A percentile compares a stretch with the other conserved stretches of the same genome.
phyloP scores from a whole-genome alignment of 2,888 invertebrate species.

The Tenodera sinensis region DNA sequence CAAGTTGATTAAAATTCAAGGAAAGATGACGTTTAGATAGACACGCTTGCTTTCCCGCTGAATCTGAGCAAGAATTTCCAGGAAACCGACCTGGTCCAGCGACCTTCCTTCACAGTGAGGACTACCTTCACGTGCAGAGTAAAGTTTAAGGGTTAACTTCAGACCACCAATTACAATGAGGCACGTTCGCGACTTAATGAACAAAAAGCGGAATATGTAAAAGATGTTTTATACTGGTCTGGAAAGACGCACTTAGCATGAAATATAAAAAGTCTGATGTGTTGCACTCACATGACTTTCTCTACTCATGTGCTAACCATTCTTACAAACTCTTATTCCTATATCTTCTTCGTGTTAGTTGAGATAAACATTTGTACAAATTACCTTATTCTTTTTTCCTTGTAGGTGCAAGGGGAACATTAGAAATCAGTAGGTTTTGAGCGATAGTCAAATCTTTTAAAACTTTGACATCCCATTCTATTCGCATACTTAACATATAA shows the following conservation, averaged over 20 bases:
- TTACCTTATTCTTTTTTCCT: too few relatives aligned
- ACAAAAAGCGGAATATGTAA: neutral
- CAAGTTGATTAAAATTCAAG: conserved; percentile 30
- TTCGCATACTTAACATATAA: too few relatives aligned
- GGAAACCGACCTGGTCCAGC: neutral
- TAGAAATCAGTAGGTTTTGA: too few relatives aligned
- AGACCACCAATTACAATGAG: neutral
- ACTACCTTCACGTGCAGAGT: neutral
- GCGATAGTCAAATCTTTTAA: too few relatives aligned
- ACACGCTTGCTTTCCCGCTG: neutral
- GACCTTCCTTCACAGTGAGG: neutral
- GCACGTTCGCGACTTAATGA: neutral
- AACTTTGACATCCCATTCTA: too few relatives aligned
- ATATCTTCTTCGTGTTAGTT: too few relatives aligned
- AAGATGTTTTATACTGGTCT: neutral
- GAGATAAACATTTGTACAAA: too few relatives aligned
- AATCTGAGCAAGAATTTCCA: neutral
- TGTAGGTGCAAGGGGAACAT: too few relatives aligned
- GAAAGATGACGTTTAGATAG: conserved; percentile 30
- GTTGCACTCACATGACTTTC: too few relatives aligned
- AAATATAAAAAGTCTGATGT: neutral
- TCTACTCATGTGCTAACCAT: too few relatives aligned
- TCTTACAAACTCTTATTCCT: too few relatives aligned
- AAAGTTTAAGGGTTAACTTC: neutral
- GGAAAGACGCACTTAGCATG: neutral